phyloP scores from a whole-genome alignment of 2,113 vertebrate species.

The Phylloscopus trochilus region DNA sequence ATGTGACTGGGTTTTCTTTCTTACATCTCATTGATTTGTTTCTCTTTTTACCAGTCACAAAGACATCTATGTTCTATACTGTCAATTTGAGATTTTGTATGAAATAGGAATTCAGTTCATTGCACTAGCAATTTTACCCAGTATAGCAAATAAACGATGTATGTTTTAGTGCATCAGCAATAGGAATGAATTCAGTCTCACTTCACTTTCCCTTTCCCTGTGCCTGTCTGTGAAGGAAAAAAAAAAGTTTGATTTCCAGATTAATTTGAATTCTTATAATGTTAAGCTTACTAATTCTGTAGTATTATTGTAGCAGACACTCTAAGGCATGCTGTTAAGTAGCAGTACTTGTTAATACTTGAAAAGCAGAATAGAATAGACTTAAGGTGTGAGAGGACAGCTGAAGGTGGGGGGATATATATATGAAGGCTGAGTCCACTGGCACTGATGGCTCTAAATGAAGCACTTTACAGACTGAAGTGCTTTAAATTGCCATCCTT shows the following conservation, averaged over 20 bases:
- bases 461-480: conserved; percentile 6
- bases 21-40: background rate
- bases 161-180: background rate
- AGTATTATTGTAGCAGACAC: background rate
- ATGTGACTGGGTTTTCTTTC: background rate
- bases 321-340: background rate
- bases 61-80: background rate
- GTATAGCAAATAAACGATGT: background rate
- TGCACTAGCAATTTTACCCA: background rate
- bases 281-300: background rate
- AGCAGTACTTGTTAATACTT: background rate
- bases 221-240: background rate
- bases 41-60: background rate
- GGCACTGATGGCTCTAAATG: background rate
- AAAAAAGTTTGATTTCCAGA: background rate
- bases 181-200: background rate
- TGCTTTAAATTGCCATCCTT: background rate
- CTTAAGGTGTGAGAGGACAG: background rate
- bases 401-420: background rate
- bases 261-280: background rate
- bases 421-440: background rate
- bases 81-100: background rate
- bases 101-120: background rate
- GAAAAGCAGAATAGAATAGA: background rate
- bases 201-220: background rate